Base-by-base conservation (phyloP, 2,797 vertebrate genomes). In the Ctenosaura bakeri region DNA sequence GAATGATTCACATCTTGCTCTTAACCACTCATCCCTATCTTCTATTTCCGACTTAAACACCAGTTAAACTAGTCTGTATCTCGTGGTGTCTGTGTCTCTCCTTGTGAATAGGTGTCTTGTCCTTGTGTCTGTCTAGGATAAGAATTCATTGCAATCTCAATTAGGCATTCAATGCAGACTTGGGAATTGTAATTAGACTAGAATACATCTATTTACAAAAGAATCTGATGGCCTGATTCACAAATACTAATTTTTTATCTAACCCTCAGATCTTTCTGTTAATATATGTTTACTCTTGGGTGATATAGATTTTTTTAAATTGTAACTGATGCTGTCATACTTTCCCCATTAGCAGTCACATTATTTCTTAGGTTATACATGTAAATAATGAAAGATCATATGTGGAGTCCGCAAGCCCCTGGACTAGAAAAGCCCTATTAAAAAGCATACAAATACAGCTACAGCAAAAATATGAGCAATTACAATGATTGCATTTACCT, bases 371-470 rank as follows among this genome's bases (percentile, higher is more conserved):
- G 88, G 91, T 90, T 85, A 59, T 79, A 82, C 62, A 35, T 0
- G 6, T 24, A 90, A 89, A 29, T 66, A 93, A 93, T 83, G 66
- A 90, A 84, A 89, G 90, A 89, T 91, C 35, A 0, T 0, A 81
- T 92, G 88, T 29, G 59, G 84, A 26, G 64, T 77, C 38, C 50
- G 13, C 82, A 89, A 86, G 89, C 71, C 83, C 81, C 24, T 76
- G 62, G 73, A 90, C 85, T 93, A 93, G 93, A 88, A 79, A 90
- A 85, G 87, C 54, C 89, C n/a, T 35, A 93, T 91, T 38, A 93
- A 92, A 94, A 78, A 89, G 89, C 38, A 66, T 20, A 29, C 89
- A 94, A 96, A 93, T 92, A 94, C 84, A 94, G 92, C 90, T 94
- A 73, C 91, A 94, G 92, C 83, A 92, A 96, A 89, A 93, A 78